Evolutionary conservation across 2,888 invertebrate species (phyloP), one percentile per base, ranked within the genome.

Genomic region (Orchestes rusci): DNA sequence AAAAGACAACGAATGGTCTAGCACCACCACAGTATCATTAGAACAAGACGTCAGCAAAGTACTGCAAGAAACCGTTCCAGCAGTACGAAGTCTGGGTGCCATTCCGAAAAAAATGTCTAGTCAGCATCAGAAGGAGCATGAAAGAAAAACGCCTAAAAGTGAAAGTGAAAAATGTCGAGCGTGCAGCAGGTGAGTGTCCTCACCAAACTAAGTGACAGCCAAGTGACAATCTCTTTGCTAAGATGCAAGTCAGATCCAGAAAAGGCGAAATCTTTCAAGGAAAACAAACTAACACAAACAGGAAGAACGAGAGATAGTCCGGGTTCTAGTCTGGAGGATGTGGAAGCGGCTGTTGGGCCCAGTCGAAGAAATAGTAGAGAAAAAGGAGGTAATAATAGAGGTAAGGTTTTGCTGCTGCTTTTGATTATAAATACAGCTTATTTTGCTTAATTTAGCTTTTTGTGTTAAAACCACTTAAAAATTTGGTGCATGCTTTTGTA

Each of bases 61-160:
- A 33, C 66, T 79, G 1, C 68, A 69, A 51, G 69, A 69, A 41
- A 60, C 64, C 2, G 61, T 62, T 12, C 64, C 66, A 3, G 54
- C 64, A 2, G 54, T 62, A 4, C 76, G 78, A 64, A 80, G 79
- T 64, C 74, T 82, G 58, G 83, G 83, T 46, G 82, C 81, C 50
- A 81, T 80, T 65, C 82, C 81, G 45, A 82, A 85, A 66, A 80
- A 80, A 67, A 69, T 43, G 12, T 50, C 55, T 16, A 40, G 39
- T 15, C 17, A 50, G 7, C 43, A 50, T 5, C 46, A 48, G 30
- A 52, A 52, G 19, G 50, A 52, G 23, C 34, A 47, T 4, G 52
- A 56, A 16, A 49, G 55, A 18, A 58, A 56, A 51, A 56, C 63
- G 15, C 60, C 62, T 16, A 68, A 63, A 55, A 64, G 63, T 44